These are phyloP conservation scores for Rotaria macrura DNA, from an alignment of 2,888 invertebrate species.

Conservation along the genomic window DNA sequence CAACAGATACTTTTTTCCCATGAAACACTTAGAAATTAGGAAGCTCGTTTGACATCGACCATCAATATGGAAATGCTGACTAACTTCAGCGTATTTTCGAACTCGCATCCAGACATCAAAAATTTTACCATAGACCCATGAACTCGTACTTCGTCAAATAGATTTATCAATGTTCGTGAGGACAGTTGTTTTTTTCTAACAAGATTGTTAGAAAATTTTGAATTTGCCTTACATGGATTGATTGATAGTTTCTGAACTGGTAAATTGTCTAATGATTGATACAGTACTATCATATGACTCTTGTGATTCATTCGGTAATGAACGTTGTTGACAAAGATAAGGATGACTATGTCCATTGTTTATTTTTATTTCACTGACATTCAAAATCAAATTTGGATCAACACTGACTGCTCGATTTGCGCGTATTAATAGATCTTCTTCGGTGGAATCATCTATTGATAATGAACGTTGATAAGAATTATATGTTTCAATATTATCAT, in stretches of 20 bases:
- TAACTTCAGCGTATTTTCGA: no score
- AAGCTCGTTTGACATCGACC: no score
- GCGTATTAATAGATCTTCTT: neutral
- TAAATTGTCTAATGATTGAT: neutral
- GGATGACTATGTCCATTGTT: neutral
- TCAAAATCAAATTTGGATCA: neutral
- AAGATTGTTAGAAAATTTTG: no score
- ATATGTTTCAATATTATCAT: neutral
- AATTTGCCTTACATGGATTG: neutral
- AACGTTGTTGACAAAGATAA: neutral
- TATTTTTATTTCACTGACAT: neutral
- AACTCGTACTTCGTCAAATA: no score
- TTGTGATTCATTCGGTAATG: neutral
- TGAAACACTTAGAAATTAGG: no score
- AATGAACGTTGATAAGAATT: neutral
- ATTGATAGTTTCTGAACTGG: neutral
- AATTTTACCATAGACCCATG: no score
- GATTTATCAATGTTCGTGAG: no score
- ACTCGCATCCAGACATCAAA: no score
- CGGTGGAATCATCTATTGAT: neutral
- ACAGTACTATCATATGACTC: neutral
- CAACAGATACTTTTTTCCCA: no score
- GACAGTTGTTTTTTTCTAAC: no score
- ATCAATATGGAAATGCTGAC: no score
- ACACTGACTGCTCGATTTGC: neutral